Percentiles rank a stretch among this genome's conserved stretches.
These are phyloP conservation scores for Eupithecia abbreviata DNA, from an alignment of 2,888 invertebrate species.

Conservation along the genomic window DNA sequence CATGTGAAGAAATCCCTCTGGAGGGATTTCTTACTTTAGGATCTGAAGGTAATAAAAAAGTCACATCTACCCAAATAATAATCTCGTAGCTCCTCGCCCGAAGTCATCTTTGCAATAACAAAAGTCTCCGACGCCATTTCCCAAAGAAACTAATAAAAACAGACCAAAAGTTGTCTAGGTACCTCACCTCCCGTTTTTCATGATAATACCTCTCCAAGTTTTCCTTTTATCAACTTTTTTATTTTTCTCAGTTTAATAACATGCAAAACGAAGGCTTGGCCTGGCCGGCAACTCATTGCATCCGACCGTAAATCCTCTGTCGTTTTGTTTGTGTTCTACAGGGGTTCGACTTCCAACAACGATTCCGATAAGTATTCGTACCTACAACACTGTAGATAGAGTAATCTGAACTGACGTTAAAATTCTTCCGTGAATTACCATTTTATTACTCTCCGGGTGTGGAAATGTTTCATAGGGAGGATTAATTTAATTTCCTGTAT, in stretches of 20 bases:
- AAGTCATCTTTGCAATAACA: constrained; percentile 33
- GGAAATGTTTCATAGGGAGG: too few relatives aligned
- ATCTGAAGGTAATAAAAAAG: neutral
- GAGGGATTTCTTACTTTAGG: neutral
- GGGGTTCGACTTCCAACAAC: constrained; percentile 18
- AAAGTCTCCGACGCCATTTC: constrained; percentile 34
- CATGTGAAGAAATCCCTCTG: neutral
- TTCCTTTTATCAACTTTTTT: constrained; percentile 67
- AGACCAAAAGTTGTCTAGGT: constrained; percentile 49
- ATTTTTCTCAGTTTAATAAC: constrained; percentile 73
- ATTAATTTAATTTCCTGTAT: too few relatives aligned
- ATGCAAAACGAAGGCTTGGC: constrained; percentile 71
- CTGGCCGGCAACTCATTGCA: constrained; percentile 67
- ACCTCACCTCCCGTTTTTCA: constrained; percentile 64
- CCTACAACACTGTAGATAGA: neutral
- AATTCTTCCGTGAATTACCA: neutral
- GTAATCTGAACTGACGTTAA: neutral
- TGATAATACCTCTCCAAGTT: constrained; percentile 70
- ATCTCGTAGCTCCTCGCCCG: neutral
- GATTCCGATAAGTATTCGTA: neutral
- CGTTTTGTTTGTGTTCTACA: constrained; percentile 48
- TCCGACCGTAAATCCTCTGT: constrained; percentile 62
- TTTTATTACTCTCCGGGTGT: too few relatives aligned
- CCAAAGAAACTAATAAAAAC: constrained; percentile 53
- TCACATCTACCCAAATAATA: neutral